These are phyloP conservation scores for Xenentodon cancila DNA, from an alignment of 2,797 vertebrate species.

Conservation along the genomic window DNA sequence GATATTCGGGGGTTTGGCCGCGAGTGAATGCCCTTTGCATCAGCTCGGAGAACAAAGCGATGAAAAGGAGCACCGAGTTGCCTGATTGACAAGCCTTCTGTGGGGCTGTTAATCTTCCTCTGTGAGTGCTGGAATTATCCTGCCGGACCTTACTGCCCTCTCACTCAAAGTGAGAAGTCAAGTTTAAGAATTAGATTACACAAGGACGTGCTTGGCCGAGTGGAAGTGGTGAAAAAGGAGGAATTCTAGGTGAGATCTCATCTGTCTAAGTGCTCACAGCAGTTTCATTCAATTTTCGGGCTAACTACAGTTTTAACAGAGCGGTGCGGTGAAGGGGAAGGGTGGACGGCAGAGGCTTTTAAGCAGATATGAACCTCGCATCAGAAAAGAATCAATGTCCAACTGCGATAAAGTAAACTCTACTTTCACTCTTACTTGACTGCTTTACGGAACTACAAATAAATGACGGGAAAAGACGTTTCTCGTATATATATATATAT, in stretches of 20 bases:
- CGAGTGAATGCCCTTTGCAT: conserved; percentile 49
- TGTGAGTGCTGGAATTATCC: conserved; percentile 58
- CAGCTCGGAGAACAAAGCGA: conserved; percentile 59
- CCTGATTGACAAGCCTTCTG: conserved; percentile 60
- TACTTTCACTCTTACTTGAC: neutral
- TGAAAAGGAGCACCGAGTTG: conserved; percentile 36
- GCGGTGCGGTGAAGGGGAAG: neutral
- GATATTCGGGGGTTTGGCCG: conserved; percentile 50
- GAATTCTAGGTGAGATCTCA: conserved; percentile 10
- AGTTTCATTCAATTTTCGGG: neutral
- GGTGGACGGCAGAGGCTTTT: neutral
- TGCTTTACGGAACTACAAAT: neutral
- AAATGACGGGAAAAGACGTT: neutral
- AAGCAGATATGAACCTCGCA: no score
- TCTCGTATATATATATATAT: no score
- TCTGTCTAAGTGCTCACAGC: neutral
- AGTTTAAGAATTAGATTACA: conserved; percentile 46
- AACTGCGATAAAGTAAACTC: neutral
- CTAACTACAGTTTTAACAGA: neutral
- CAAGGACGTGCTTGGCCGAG: conserved; percentile 30
- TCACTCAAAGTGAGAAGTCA: conserved; percentile 49
- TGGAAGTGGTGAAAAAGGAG: conserved; percentile 18
- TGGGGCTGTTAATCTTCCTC: conserved; percentile 56
- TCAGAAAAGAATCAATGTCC: no score
- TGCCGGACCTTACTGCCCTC: conserved; percentile 44